Evolutionary conservation across 2,113 vertebrate genomes (phyloP).

Genomic region (Fulica atra): DNA sequence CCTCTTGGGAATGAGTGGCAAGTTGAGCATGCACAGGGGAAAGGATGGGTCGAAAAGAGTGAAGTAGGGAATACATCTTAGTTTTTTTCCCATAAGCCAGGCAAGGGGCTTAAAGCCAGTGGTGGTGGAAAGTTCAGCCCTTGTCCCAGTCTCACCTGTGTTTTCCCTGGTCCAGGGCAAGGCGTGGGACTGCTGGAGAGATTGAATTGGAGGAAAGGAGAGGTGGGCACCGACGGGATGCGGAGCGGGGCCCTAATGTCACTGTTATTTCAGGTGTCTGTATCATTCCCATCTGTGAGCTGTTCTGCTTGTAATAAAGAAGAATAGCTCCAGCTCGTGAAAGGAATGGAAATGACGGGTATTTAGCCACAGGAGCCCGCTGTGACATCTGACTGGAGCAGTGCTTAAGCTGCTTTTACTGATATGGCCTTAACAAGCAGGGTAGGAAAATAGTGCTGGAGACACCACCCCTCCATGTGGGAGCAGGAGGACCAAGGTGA

Average conservation of each 20-base stretch:
- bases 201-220: not conserved
- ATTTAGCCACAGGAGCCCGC: not conserved
- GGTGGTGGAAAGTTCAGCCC: not conserved
- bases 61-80: not conserved
- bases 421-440: not conserved
- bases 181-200: accelerated
- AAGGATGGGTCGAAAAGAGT: not conserved
- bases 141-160: not conserved
- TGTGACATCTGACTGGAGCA: not conserved
- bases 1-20: not conserved
- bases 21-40: accelerated
- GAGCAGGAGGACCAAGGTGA: not conserved
- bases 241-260: not conserved
- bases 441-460: not conserved
- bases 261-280: not conserved
- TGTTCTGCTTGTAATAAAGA: not conserved
- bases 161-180: not conserved
- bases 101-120: not conserved
- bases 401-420: not conserved
- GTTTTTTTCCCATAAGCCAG: not conserved
- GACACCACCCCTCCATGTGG: accelerated
- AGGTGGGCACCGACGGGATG: not conserved
- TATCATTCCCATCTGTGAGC: not conserved
- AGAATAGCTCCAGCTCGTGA: not conserved
- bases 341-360: not conserved